phyloP scores from a whole-genome alignment of 2,797 vertebrate species.

The Hyperoplus immaculatus region DNA sequence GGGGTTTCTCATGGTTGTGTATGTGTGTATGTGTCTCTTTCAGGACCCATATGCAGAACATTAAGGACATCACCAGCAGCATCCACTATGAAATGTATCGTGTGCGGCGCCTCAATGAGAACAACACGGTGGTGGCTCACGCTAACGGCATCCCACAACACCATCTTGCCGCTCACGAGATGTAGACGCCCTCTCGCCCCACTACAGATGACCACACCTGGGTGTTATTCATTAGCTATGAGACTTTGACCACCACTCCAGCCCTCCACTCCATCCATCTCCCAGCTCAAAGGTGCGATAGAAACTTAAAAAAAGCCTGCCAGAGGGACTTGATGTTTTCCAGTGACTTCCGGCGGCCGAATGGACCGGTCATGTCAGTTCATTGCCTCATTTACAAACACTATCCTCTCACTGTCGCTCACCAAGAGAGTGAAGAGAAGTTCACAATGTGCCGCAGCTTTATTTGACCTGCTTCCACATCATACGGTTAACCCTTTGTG shows the following conservation, averaged over 20 bases:
- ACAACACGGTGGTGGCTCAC: conserved; percentile 81
- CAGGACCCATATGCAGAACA: conserved; percentile 99
- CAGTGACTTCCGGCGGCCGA: conserved; percentile 33
- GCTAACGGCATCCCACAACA: conserved; percentile 90
- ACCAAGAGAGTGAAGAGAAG: conserved; percentile 59
- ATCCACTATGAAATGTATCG: conserved; percentile 99
- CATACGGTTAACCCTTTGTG: conserved; percentile 27
- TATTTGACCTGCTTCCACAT: conserved; percentile 56
- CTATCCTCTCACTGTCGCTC: conserved; percentile 47
- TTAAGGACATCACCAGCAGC: conserved; percentile 98
- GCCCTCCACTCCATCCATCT: conserved; percentile 43
- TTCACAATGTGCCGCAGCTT: conserved; percentile 54
- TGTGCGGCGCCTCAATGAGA: conserved; percentile 94
- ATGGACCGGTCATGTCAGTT: conserved; percentile 55
- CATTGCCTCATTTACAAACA: conserved; percentile 57
- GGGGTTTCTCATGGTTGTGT: not conserved
- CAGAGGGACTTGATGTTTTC: conserved; percentile 65
- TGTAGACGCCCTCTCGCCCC: conserved; percentile 81
- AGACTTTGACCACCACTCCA: conserved; percentile 57
- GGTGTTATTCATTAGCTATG: conserved; percentile 18
- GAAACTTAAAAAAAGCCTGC: conserved; percentile 49
- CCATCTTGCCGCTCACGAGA: conserved; percentile 90
- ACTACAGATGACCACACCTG: conserved; percentile 18
- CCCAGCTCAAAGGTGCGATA: conserved; percentile 54
- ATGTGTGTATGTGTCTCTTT: not conserved